Evolutionary conservation across 1,140 invertebrate genomes (phyloP), one percentile per base, ranked within the genome.

Genomic region (Solenopsis fugax): DNA sequence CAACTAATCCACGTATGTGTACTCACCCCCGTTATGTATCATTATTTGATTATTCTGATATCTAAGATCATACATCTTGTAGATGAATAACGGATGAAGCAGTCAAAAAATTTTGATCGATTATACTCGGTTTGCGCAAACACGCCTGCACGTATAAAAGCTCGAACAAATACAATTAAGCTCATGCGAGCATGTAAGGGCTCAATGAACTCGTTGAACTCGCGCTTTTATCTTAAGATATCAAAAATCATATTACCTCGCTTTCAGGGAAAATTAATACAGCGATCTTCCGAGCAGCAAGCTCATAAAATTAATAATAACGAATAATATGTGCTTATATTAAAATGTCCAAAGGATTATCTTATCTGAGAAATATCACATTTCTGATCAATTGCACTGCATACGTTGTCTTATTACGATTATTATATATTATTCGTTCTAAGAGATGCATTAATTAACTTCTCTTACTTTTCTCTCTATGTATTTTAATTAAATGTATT

Each of bases 51-150:
- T 65, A 78, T 37, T 64, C 6, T n/a, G 2, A 48, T 48, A 12
- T 65, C 29, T 78, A 78, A 78, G 24, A 18, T 48, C 41, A 64
- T 48, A 64, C 34, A 21, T 75, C 50, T 75, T 75, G n/a, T 58
- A 75, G 54, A 45, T 75, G 54, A 75, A 45, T 58, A 48, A 64
- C 58, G 58, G 41, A 64, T 45, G 75, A 62, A 62, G 29, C 5
- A 37, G 24, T 65, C 18, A 65, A 78, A 78, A 65, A 34, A 65
- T 64, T 78, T 64, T 65, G 76, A 78, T 78, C 41, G 76, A 78
- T 50, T 45, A 76, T 18, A n/a, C 75, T 45, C 58, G n/a, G 37
- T 18, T 16, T 29, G 54, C 24, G 24, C 76, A 50, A 48, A 78
- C 24, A 34, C 58, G 41, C 16, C 37, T 10, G 24, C 12, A 50